phyloP scores from a whole-genome alignment of 2,113 vertebrate genomes.

The Pungitius pungitius region DNA sequence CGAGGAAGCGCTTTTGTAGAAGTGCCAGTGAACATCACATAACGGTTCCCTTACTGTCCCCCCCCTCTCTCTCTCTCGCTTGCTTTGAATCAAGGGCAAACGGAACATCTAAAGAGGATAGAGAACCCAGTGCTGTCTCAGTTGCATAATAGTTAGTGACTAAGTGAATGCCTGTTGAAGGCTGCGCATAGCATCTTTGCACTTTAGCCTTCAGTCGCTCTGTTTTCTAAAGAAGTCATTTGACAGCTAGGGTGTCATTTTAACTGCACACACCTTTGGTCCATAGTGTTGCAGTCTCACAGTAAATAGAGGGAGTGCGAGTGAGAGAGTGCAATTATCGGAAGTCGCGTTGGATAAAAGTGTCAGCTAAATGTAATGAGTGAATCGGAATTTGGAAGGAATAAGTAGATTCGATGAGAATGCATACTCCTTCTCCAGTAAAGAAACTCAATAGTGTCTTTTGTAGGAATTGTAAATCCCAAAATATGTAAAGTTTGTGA shows the following conservation, averaged over 20 bases:
- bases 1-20: constrained; percentile 65
- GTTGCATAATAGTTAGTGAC: constrained; percentile 24
- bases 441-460: neutral
- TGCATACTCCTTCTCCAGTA: neutral
- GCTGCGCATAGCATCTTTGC: neutral
- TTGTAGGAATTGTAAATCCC: neutral
- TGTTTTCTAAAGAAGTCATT: constrained; percentile 10
- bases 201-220: constrained; percentile 11
- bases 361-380: too few species aligned
- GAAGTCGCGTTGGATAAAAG: too few species aligned
- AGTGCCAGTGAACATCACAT: constrained; percentile 61
- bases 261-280: neutral
- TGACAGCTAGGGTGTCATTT: neutral
- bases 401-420: neutral
- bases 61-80: constrained; percentile 11
- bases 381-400: neutral
- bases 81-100: constrained; percentile 47
- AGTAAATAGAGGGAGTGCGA: neutral
- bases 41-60: constrained; percentile 32
- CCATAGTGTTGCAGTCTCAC: neutral
- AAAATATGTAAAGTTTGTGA: neutral
- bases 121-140: neutral
- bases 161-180: constrained; percentile 8
- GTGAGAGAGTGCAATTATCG: neutral
- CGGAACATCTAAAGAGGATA: constrained; percentile 24